These are phyloP conservation scores for Nycticryphes semicollaris DNA, from an alignment of 2,113 vertebrate species.

Conservation along the genomic window DNA sequence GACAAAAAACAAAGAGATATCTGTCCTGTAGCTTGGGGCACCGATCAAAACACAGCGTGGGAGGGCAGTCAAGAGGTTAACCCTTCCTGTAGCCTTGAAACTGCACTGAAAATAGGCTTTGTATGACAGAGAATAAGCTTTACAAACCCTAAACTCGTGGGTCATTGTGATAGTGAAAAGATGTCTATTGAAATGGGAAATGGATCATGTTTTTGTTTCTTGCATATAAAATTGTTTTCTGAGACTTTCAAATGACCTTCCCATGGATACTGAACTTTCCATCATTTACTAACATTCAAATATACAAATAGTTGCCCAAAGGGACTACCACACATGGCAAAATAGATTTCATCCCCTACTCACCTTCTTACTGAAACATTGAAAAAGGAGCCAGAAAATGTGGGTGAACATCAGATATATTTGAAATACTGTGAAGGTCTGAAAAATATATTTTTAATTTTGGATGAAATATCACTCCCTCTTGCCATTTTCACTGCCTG, in stretches of 20 bases:
- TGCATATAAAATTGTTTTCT: slow-evolving; percentile 57
- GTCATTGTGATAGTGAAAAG: slow-evolving; percentile 12
- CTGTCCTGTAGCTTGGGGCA: slow-evolving; percentile 75
- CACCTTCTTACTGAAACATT: not conserved
- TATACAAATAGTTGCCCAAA: not conserved
- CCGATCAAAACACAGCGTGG: slow-evolving; percentile 83
- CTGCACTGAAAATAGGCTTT: slow-evolving; percentile 14
- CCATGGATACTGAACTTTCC: not conserved
- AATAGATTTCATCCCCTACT: not conserved
- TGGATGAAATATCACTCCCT: not conserved
- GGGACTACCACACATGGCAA: not conserved
- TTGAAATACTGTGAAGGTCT: not conserved
- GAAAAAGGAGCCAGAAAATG: not conserved
- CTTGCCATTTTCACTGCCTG: not conserved
- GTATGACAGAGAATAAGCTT: slow-evolving; percentile 31
- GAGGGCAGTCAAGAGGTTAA: slow-evolving; percentile 63
- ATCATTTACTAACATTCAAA: slow-evolving; percentile 42
- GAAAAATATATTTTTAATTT: not conserved
- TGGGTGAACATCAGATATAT: not conserved
- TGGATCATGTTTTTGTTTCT: slow-evolving; percentile 40
- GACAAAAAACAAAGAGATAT: slow-evolving; percentile 71
- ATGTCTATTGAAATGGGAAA: slow-evolving; percentile 21
- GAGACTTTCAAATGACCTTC: slow-evolving; percentile 40
- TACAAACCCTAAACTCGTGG: slow-evolving; percentile 4
- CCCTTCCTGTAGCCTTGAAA: slow-evolving; percentile 38